Percentiles rank a stretch among this genome's conserved stretches.
Conservation (phyloP, 2,113 vertebrate genomes). For the Chaetodon trifascialis region DNA sequence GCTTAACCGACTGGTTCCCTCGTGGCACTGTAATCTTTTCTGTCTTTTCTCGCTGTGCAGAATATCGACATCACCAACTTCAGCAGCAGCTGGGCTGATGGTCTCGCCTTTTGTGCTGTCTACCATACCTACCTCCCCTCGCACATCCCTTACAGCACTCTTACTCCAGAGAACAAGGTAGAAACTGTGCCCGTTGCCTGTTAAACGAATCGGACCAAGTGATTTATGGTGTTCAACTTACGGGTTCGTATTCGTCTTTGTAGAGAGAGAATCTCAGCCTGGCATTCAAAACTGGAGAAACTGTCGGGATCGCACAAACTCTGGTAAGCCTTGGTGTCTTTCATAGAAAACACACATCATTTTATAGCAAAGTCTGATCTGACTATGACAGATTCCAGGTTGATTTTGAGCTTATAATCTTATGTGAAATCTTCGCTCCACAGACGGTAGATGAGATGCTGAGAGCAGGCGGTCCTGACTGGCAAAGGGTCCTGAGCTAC, state of each 20-base stretch:
- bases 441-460: slow-evolving; percentile 87
- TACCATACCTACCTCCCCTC: slow-evolving; percentile 87
- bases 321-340: slow-evolving; percentile 73
- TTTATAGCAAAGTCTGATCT: background rate
- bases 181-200: background rate
- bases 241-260: slow-evolving; percentile 10
- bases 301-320: slow-evolving; percentile 76
- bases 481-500: slow-evolving; percentile 87
- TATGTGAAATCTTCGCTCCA: slow-evolving; percentile 12
- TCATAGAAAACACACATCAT: background rate
- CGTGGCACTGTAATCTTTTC: background rate
- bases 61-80: slow-evolving; percentile 89
- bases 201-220: background rate
- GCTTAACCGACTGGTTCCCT: background rate
- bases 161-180: slow-evolving; percentile 84
- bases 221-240: background rate
- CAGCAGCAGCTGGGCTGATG: slow-evolving; percentile 88
- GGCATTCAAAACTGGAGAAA: slow-evolving; percentile 84
- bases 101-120: slow-evolving; percentile 86
- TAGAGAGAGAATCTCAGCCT: slow-evolving; percentile 84
- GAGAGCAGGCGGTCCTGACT: slow-evolving; percentile 84
- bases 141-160: slow-evolving; percentile 81
- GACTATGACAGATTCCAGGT: background rate
- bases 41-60: slow-evolving; percentile 57
- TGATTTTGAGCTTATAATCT: background rate